Percentiles rank a stretch among this genome's conserved stretches.
Conservation (phyloP, 2,888 invertebrate species). For the Thera britannica region DNA sequence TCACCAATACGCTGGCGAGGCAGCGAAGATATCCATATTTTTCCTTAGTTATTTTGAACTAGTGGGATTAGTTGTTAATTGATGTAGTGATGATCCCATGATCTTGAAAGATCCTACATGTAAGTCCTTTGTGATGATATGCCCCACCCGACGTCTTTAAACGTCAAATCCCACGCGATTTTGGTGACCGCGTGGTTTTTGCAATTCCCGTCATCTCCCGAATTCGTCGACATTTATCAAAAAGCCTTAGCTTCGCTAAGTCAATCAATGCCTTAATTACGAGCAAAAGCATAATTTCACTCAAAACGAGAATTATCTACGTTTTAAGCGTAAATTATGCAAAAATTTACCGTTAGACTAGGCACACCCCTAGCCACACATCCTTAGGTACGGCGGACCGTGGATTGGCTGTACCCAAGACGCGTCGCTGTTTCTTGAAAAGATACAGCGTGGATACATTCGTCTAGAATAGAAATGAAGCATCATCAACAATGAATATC, state of each 20-base stretch:
- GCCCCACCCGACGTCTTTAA: too few species aligned
- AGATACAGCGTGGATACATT: not conserved
- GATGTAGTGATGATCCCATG: too few species aligned
- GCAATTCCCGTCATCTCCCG: not conserved
- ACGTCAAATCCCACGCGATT: not conserved
- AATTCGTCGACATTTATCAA: too few species aligned
- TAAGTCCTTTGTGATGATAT: not conserved
- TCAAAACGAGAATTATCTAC: not conserved
- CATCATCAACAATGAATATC: not conserved
- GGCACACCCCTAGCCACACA: constrained; percentile 15
- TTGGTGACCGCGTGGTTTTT: not conserved
- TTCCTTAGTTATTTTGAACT: too few species aligned
- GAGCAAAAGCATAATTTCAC: not conserved
- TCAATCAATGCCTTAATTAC: not conserved
- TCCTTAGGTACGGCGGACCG: constrained; percentile 13
- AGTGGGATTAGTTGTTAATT: too few species aligned
- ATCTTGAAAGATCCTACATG: not conserved
- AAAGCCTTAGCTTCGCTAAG: not conserved
- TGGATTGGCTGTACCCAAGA: constrained; percentile 11
- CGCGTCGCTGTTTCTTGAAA: not conserved
- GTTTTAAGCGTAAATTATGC: not conserved
- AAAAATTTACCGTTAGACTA: not conserved
- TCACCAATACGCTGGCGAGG: not conserved
- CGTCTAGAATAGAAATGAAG: not conserved
- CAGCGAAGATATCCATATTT: too few species aligned